A percentile compares a stretch with the other conserved stretches of the same genome.
Evolutionary conservation across 1,140 invertebrate species (phyloP).

Genomic region (Drosophila melanica): DNA sequence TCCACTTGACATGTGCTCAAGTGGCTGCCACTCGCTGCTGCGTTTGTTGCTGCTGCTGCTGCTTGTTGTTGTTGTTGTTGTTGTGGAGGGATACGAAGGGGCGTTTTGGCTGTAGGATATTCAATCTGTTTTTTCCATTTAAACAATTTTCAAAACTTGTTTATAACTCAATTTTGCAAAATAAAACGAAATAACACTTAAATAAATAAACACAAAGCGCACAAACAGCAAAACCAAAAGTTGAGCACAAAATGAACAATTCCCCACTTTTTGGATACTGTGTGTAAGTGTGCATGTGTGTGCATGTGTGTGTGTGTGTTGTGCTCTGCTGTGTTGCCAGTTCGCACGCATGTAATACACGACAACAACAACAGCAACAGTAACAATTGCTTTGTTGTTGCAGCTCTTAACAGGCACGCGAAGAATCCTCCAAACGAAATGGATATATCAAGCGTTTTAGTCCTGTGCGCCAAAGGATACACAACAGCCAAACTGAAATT

Average conservation of each 20-base stretch:
- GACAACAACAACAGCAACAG: conserved; percentile 56
- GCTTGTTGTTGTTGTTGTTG: conserved; percentile 1
- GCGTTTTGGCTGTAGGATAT: conserved; percentile 48
- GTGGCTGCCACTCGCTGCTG: conserved; percentile 56
- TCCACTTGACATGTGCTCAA: conserved; percentile 81
- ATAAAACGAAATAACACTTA: conserved; percentile 79
- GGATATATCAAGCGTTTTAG: conserved; percentile 67
- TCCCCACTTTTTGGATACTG: conserved; percentile 18
- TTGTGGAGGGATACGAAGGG: too few relatives aligned
- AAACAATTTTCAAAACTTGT: conserved; percentile 82
- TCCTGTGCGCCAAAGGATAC: conserved; percentile 60
- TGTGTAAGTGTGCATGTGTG: conserved; percentile 1
- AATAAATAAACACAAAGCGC: conserved; percentile 80
- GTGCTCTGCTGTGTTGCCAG: conserved; percentile 39
- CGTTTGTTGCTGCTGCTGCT: background rate
- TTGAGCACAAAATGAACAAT: conserved; percentile 48
- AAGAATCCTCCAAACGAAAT: conserved; percentile 80
- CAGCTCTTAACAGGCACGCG: conserved; percentile 77
- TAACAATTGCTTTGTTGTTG: conserved; percentile 65
- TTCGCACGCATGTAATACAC: conserved; percentile 77
- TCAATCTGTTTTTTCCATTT: conserved; percentile 81
- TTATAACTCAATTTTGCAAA: conserved; percentile 78
- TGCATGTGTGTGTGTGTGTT: conserved; percentile 39
- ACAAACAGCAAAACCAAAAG: conserved; percentile 56
- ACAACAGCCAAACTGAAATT: conserved; percentile 53